phyloP scores from a whole-genome alignment of 2,797 vertebrate genomes.

The Heliangelus exortis region DNA sequence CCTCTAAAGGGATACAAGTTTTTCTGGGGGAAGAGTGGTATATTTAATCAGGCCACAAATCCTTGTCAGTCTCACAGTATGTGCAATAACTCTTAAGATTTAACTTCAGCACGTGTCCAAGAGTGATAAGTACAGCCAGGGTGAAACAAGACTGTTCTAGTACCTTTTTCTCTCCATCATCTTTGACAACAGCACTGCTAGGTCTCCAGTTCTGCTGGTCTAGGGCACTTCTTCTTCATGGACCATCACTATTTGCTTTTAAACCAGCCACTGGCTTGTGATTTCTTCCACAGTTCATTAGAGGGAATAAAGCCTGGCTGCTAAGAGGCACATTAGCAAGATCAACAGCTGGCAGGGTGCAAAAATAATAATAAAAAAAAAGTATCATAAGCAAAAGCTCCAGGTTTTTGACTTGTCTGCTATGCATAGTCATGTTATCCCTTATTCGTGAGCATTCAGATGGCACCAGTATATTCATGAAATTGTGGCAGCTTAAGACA shows the following conservation, averaged over 20 bases:
- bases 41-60: not conserved
- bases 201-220: not conserved
- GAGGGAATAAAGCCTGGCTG: slow-evolving; percentile 37
- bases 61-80: not conserved
- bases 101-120: not conserved
- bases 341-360: slow-evolving; percentile 61
- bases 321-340: slow-evolving; percentile 6
- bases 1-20: not conserved
- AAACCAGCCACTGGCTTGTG: not conserved
- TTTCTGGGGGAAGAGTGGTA: not conserved
- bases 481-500: slow-evolving; percentile 65
- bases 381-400: slow-evolving; percentile 29
- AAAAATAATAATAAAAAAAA: slow-evolving; percentile 58
- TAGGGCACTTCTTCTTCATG: not conserved
- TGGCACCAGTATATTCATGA: slow-evolving; percentile 60
- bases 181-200: not conserved
- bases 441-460: slow-evolving; percentile 63
- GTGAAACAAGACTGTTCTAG: not conserved
- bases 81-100: not conserved
- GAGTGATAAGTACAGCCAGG: not conserved
- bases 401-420: slow-evolving; percentile 40
- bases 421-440: slow-evolving; percentile 69
- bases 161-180: not conserved
- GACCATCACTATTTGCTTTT: not conserved
- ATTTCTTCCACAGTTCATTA: slow-evolving; percentile 26